These are phyloP conservation scores for Sternarchorhynchus goeldii DNA, from an alignment of 2,797 vertebrate genomes.

Conservation along the genomic window DNA sequence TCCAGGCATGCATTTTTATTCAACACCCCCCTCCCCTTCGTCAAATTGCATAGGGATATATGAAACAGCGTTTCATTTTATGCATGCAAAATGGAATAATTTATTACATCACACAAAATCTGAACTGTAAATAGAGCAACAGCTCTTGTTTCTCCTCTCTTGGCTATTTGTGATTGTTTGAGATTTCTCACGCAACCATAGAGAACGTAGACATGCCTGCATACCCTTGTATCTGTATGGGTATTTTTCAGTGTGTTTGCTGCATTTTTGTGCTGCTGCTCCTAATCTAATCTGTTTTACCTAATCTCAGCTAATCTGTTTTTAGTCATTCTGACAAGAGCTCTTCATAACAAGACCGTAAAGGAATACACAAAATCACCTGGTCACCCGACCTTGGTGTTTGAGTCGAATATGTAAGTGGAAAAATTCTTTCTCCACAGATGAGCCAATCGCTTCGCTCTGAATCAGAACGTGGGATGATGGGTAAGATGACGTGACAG, in stretches of 20 bases:
- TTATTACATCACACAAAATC: slow-evolving; percentile 12
- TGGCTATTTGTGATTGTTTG: neutral
- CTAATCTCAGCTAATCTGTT: slow-evolving; percentile 10
- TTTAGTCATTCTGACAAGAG: neutral
- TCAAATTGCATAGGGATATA: slow-evolving; percentile 28
- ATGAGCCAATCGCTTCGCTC: neutral
- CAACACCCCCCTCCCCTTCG: neutral
- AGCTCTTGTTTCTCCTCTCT: neutral
- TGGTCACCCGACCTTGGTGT: neutral
- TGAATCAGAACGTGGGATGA: neutral
- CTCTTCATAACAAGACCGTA: too few species aligned
- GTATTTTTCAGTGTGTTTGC: neutral
- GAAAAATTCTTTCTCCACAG: neutral
- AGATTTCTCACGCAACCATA: neutral
- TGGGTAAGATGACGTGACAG: neutral
- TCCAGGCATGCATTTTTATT: slow-evolving; percentile 8
- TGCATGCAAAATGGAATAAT: slow-evolving; percentile 5
- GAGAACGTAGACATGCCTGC: neutral
- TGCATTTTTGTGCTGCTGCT: neutral
- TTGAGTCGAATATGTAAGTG: neutral
- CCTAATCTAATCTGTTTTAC: neutral
- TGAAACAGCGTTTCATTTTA: neutral
- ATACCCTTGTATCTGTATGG: neutral
- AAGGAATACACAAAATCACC: too few species aligned
- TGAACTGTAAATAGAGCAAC: neutral